Conservation (phyloP, 92 coral and sea anemone genomes). For the Actinernus sp. region DNA sequence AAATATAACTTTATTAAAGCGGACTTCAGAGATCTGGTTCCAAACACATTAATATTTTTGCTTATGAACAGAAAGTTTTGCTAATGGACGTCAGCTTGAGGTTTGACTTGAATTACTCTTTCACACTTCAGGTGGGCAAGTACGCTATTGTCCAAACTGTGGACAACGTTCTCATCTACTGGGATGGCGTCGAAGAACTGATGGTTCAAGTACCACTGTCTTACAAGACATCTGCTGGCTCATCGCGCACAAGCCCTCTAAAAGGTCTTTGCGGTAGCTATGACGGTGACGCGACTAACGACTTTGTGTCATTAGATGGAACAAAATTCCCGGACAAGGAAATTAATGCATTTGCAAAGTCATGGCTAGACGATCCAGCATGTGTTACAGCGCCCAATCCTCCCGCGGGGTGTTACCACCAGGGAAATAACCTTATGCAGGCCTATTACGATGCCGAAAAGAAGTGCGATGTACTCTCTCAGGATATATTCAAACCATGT, state of each 20-base stretch:
- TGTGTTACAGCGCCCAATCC: slow-evolving; percentile 36
- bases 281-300: slow-evolving; percentile 81
- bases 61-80: too few species aligned
- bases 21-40: too few species aligned
- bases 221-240: slow-evolving; percentile 35
- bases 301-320: slow-evolving; percentile 48
- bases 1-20: too few species aligned
- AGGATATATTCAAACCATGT: slow-evolving; percentile 60
- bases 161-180: slow-evolving; percentile 56
- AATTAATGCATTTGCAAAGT: slow-evolving; percentile 49
- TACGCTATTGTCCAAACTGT: slow-evolving; percentile 70
- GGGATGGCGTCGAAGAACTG: slow-evolving; percentile 76
- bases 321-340: slow-evolving; percentile 17
- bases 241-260: slow-evolving; percentile 38
- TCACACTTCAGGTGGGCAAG: slow-evolving; percentile 74
- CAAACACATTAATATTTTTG: too few species aligned
- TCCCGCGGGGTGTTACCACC: slow-evolving; percentile 36
- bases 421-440: slow-evolving; percentile 20
- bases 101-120: too few species aligned
- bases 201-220: slow-evolving; percentile 76
- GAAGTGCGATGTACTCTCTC: slow-evolving; percentile 44
- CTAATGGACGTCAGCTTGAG: too few species aligned
- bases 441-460: slow-evolving; percentile 43
- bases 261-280: slow-evolving; percentile 92
- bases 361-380: slow-evolving; percentile 60